Evolutionary conservation across 1,140 invertebrate genomes (phyloP).

Genomic region (Pseudomyrmex pallidus): DNA sequence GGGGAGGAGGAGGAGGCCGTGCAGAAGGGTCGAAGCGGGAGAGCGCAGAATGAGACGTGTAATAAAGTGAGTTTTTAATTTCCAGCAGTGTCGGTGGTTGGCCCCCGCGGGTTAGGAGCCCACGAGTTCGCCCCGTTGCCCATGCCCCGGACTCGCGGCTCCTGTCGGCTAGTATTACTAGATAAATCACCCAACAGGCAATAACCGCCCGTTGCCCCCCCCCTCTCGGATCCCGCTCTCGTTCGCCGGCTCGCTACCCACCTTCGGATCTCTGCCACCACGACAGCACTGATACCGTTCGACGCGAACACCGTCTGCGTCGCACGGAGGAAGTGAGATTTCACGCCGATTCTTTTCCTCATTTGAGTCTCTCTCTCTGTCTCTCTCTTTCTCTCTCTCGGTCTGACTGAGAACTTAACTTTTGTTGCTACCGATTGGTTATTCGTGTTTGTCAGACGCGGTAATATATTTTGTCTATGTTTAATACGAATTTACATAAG

Average conservation of each 20-base stretch:
- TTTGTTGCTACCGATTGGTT: no score
- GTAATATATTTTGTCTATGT: no score
- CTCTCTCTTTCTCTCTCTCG: not conserved
- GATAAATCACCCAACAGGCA: constrained; percentile 86
- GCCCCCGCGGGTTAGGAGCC: constrained; percentile 76
- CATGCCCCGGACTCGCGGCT: constrained; percentile 76
- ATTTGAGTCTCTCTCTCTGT: not conserved
- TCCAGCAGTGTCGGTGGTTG: constrained; percentile 81
- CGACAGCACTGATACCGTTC: constrained; percentile 76
- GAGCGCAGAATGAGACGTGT: constrained; percentile 84
- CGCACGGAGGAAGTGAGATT: constrained; percentile 64
- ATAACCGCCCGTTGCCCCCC: constrained; percentile 80
- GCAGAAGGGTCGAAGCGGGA: constrained; percentile 37
- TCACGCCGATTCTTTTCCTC: not conserved
- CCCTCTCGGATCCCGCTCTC: constrained; percentile 45
- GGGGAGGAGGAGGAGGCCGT: constrained; percentile 35
- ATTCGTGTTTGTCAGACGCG: no score
- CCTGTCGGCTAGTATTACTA: constrained; percentile 85
- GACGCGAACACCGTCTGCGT: constrained; percentile 21
- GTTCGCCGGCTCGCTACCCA: constrained; percentile 65
- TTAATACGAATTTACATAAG: no score
- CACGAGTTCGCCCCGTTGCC: constrained; percentile 69
- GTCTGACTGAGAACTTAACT: not conserved
- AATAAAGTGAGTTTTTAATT: constrained; percentile 86
- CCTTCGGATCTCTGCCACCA: constrained; percentile 66